Percentiles rank a stretch among this genome's conserved stretches.
These are phyloP conservation scores for Lagenorhynchus albirostris DNA, from an alignment of 2,113 vertebrate species.

Conservation along the genomic window DNA sequence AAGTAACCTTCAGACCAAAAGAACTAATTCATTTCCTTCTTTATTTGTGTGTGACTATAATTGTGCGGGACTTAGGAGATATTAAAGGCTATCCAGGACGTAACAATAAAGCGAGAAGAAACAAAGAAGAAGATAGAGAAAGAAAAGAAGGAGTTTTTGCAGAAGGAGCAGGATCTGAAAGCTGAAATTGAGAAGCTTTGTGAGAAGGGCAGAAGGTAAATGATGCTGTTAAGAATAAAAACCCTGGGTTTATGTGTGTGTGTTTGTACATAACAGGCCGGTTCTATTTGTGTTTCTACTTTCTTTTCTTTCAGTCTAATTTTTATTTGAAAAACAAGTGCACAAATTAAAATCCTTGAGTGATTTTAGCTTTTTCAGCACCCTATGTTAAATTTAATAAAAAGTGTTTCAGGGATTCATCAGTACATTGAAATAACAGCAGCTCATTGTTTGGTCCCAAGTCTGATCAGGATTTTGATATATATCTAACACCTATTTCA, in stretches of 20 bases:
- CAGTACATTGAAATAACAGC: neutral
- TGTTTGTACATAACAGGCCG: neutral
- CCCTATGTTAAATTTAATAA: neutral
- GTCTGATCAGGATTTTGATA: conserved; percentile 23
- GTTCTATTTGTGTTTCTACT: neutral
- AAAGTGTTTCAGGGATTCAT: neutral
- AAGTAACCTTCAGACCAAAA: conserved; percentile 22
- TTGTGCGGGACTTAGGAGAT: conserved; percentile 74
- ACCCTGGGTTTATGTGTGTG: neutral
- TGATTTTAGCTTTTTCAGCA: conserved; percentile 8
- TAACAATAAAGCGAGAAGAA: conserved; percentile 87
- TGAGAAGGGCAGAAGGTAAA: conserved; percentile 86
- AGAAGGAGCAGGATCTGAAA: conserved; percentile 88
- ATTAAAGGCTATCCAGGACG: conserved; percentile 82
- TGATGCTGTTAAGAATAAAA: neutral
- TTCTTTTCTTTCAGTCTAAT: neutral
- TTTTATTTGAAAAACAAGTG: conserved; percentile 38
- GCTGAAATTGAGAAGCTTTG: conserved; percentile 87
- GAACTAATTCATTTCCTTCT: conserved; percentile 54
- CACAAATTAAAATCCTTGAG: neutral
- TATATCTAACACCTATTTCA: neutral
- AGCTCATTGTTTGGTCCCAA: neutral
- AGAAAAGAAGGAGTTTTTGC: conserved; percentile 88
- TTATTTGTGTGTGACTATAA: neutral
- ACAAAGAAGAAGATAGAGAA: conserved; percentile 89